Conservation (phyloP, 2,113 vertebrate genomes). For the Sturnus vulgaris region DNA sequence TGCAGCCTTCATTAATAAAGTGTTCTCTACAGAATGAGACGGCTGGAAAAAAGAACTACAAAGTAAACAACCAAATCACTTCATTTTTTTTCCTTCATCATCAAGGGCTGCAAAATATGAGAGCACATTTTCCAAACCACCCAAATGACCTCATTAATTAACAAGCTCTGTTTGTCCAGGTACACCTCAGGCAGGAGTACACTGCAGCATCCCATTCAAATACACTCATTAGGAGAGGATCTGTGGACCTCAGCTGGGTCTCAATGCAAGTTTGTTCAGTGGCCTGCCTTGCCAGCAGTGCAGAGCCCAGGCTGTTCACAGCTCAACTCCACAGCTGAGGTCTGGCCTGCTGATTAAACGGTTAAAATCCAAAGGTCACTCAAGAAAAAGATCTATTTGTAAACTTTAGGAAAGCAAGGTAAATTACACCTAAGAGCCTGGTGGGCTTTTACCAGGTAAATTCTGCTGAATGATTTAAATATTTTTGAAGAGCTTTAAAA, state of each 20-base stretch:
- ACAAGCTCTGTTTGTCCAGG: neutral
- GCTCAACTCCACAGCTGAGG: neutral
- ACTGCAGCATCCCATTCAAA: neutral
- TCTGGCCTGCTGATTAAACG: neutral
- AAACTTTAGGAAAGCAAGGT: neutral
- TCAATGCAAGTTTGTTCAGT: neutral
- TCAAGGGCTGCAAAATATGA: neutral
- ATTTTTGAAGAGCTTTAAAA: neutral
- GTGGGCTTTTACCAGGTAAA: neutral
- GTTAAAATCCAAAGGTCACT: neutral
- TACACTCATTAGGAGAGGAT: neutral
- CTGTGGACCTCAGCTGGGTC: neutral
- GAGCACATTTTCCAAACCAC: neutral
- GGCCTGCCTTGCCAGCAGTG: neutral
- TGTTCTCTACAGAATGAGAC: neutral
- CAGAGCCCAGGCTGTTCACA: neutral
- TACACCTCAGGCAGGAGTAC: neutral
- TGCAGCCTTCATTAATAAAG: neutral
- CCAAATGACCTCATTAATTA: neutral
- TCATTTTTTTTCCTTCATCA: neutral
- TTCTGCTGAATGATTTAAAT: neutral
- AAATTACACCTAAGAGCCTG: neutral
- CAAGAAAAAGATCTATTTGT: neutral
- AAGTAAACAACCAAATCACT: neutral
- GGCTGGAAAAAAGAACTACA: neutral